Conservation (phyloP, 2,113 vertebrate genomes). For the Phocoena sinus region DNA sequence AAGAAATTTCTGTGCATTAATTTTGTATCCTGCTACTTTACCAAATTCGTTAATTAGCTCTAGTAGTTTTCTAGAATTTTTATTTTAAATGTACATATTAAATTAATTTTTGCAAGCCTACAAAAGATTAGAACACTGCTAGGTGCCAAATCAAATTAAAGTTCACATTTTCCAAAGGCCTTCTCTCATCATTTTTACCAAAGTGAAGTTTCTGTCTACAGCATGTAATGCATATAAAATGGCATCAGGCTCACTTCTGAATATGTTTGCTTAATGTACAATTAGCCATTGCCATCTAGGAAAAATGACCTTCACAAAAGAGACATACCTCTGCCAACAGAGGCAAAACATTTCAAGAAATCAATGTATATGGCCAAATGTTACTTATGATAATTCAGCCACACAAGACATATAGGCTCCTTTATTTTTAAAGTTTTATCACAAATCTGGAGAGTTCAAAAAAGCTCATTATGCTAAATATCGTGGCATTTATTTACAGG, state of each 20-base stretch:
- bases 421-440: neutral
- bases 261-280: slow-evolving; percentile 37
- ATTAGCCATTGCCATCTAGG: neutral
- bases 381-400: neutral
- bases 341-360: neutral
- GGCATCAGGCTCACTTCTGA: slow-evolving; percentile 15
- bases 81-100: slow-evolving; percentile 58
- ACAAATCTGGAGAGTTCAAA: neutral
- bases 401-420: neutral
- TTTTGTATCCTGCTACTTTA: no score
- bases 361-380: neutral
- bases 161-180: slow-evolving; percentile 52
- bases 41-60: no score
- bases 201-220: slow-evolving; percentile 34
- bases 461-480: neutral
- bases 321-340: neutral
- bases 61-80: neutral
- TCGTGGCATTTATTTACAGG: neutral
- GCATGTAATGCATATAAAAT: slow-evolving; percentile 50
- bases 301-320: slow-evolving; percentile 29
- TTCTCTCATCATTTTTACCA: slow-evolving; percentile 49
- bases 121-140: slow-evolving; percentile 61
- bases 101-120: slow-evolving; percentile 51
- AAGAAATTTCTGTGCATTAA: no score
- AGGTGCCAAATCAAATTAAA: slow-evolving; percentile 59